These are phyloP conservation scores for Leuciscus waleckii DNA, from an alignment of 2,797 vertebrate species.

Conservation along the genomic window DNA sequence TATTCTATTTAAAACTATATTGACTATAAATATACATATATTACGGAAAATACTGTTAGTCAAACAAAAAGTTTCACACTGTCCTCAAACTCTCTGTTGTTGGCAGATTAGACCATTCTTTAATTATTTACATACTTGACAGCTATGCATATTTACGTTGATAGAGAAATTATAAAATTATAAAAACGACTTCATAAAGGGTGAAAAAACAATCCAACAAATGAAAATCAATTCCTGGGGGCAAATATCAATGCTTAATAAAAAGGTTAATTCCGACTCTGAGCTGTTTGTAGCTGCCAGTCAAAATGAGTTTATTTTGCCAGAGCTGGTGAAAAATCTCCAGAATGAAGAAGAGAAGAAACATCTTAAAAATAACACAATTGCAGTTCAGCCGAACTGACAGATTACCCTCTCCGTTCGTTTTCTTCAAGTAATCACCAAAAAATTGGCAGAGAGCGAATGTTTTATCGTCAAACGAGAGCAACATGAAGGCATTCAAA, in stretches of 20 bases:
- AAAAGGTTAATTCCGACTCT: background rate
- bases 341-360: background rate
- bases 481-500: background rate
- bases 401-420: background rate
- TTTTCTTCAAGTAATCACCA: conserved; percentile 22
- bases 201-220: background rate
- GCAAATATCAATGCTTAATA: background rate
- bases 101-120: background rate
- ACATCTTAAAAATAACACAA: background rate
- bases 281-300: background rate
- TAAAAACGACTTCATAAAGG: background rate
- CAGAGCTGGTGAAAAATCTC: background rate
- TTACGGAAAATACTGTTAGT: too few relatives aligned
- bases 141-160: background rate
- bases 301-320: background rate
- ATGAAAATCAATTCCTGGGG: background rate
- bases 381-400: background rate
- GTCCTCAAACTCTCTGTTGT: background rate
- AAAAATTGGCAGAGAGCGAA: conserved; percentile 4
- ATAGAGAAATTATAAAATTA: background rate
- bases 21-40: too few relatives aligned
- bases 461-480: background rate
- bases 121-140: background rate
- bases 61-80: background rate
- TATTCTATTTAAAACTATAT: too few relatives aligned